A percentile compares a stretch with the other conserved stretches of the same genome.
These are phyloP conservation scores for Pocillopora grandis DNA, from an alignment of 92 coral and sea anemone genomes.

Conservation along the genomic window DNA sequence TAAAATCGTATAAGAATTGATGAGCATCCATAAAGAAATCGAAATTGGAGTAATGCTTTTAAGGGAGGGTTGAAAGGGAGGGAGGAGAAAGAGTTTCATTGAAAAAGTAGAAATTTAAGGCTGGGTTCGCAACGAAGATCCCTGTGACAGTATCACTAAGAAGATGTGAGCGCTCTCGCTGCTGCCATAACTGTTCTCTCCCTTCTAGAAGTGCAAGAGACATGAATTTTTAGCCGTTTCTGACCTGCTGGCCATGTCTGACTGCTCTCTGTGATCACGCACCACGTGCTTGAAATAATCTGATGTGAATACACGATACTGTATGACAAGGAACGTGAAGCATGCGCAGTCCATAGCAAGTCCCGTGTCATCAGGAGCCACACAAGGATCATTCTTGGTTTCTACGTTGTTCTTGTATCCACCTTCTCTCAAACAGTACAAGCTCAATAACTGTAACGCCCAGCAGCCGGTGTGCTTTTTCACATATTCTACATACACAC, in stretches of 20 bases:
- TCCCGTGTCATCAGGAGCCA: conserved; percentile 97
- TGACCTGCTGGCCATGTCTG: conserved; percentile 89
- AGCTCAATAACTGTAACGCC: conserved; percentile 91
- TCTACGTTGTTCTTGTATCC: conserved; percentile 69
- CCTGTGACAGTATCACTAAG: too few species aligned
- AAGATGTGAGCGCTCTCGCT: too few species aligned
- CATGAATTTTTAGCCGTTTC: not conserved
- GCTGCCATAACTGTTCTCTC: too few species aligned
- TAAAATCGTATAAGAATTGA: too few species aligned
- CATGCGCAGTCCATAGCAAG: conserved; percentile 99
- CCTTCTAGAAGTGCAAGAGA: not conserved
- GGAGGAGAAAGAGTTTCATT: too few species aligned
- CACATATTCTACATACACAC: conserved; percentile 92
- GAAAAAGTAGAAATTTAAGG: too few species aligned
- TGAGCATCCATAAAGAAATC: too few species aligned
- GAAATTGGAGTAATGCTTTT: too few species aligned
- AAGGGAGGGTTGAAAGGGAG: too few species aligned
- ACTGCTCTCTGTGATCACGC: conserved; percentile 89
- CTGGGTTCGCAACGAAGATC: too few species aligned
- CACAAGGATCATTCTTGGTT: conserved; percentile 60
- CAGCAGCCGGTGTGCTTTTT: conserved; percentile 84
- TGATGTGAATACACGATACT: conserved; percentile 87
- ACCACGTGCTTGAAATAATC: conserved; percentile 91
- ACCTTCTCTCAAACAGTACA: conserved; percentile 87
- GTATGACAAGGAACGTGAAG: conserved; percentile 84